phyloP scores from a whole-genome alignment of 35 echinoderm and acorn worm species.

The Ptychodera flava region DNA sequence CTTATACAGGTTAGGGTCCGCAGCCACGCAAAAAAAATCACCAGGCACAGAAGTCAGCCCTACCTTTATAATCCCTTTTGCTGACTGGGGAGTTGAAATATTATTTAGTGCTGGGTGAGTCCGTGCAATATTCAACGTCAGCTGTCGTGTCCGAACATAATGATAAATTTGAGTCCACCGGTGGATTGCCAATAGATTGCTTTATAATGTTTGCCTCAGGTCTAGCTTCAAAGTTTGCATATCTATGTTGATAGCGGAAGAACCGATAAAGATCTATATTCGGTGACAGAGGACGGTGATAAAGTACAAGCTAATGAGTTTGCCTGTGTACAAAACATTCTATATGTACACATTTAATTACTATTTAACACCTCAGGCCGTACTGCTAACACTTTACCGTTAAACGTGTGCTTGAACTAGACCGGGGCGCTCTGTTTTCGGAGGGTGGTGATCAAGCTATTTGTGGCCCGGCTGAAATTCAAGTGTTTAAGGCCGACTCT shows the following conservation, averaged over 20 bases:
- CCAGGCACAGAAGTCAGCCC: too few relatives aligned
- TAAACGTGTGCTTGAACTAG: too few relatives aligned
- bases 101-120: too few relatives aligned
- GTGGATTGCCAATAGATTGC: not conserved
- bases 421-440: too few relatives aligned
- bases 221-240: not conserved
- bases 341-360: slow-evolving; percentile 2
- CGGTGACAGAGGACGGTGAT: not conserved
- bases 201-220: not conserved
- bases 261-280: not conserved
- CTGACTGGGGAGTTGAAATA: too few relatives aligned
- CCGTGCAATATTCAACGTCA: too few relatives aligned
- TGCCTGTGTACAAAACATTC: not conserved
- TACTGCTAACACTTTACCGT: not conserved
- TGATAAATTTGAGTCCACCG: not conserved
- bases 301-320: not conserved
- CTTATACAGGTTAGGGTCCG: too few relatives aligned
- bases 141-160: not conserved
- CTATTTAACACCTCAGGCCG: not conserved
- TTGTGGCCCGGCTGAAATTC: not conserved
- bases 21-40: too few relatives aligned
- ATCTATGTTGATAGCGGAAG: not conserved
- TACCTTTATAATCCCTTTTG: too few relatives aligned
- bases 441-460: not conserved
- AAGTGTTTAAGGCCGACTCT: not conserved